A percentile compares a stretch with the other conserved stretches of the same genome.
Conservation (phyloP, 2,888 invertebrate species). For the Hipparchia semele region DNA sequence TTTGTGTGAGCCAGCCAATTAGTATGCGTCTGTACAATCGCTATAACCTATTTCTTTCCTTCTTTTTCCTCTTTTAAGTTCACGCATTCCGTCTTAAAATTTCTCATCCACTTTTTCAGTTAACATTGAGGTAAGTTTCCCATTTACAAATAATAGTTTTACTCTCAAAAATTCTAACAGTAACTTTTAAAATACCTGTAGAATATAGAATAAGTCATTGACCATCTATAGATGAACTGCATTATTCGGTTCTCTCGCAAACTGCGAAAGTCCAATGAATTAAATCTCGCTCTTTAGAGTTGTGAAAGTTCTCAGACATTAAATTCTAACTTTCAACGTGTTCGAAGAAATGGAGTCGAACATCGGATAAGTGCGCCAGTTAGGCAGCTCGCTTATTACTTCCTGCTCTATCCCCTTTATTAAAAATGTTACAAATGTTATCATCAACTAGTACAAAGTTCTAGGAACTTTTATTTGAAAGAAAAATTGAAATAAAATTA, state of each 20-base stretch:
- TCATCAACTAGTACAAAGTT: background rate
- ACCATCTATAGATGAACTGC: constrained; percentile 4
- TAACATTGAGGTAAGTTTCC: too few relatives aligned
- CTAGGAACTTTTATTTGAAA: background rate
- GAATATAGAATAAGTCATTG: background rate
- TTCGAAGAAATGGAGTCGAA: constrained; percentile 19
- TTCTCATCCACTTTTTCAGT: too few relatives aligned
- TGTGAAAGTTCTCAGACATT: constrained; percentile 15
- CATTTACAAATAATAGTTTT: background rate
- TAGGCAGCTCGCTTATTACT: constrained; percentile 43
- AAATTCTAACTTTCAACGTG: constrained; percentile 20
- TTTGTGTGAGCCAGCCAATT: constrained; percentile 6
- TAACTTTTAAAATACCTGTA: background rate
- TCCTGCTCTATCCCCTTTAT: constrained; percentile 38
- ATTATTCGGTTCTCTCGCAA: background rate
- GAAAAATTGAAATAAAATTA: background rate
- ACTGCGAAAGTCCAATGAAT: constrained; percentile 10
- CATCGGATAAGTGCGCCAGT: constrained; percentile 24
- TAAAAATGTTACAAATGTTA: constrained; percentile 19
- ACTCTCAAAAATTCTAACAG: background rate
- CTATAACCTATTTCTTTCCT: background rate
- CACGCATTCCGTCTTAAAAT: background rate
- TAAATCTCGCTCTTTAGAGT: constrained; percentile 11
- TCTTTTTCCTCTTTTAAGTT: background rate
- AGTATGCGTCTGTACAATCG: background rate